Percentiles rank a stretch among this genome's conserved stretches.
phyloP scores from a whole-genome alignment of 1,140 invertebrate genomes.

The Calycopis cecrops region DNA sequence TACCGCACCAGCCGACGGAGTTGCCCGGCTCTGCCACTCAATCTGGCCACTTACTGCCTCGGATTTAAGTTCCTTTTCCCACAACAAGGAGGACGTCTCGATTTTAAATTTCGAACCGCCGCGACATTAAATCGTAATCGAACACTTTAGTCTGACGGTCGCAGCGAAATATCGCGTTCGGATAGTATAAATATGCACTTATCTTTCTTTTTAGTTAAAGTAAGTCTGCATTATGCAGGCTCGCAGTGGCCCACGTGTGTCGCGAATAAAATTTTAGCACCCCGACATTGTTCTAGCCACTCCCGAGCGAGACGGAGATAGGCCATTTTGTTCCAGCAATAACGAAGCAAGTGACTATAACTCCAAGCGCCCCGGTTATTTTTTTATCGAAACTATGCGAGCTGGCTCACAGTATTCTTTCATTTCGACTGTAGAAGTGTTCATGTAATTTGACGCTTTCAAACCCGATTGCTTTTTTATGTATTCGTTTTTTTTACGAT shows the following conservation, averaged over 20 bases:
- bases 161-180: slow-evolving; percentile 61
- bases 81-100: slow-evolving; percentile 24
- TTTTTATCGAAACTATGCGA: slow-evolving; percentile 48
- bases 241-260: slow-evolving; percentile 53
- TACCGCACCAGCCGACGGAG: slow-evolving; percentile 5
- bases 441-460: too few species aligned
- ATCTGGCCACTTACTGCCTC: not conserved
- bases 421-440: slow-evolving; percentile 24
- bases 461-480: too few species aligned
- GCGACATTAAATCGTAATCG: slow-evolving; percentile 74
- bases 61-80: slow-evolving; percentile 14
- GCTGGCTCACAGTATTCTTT: slow-evolving; percentile 33
- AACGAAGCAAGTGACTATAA: slow-evolving; percentile 52
- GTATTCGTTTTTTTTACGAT: too few species aligned
- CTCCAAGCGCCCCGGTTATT: slow-evolving; percentile 38
- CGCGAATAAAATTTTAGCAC: slow-evolving; percentile 71
- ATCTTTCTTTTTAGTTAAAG: slow-evolving; percentile 71
- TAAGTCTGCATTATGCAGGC: slow-evolving; percentile 66
- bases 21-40: not conserved
- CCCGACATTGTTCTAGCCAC: slow-evolving; percentile 49
- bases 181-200: slow-evolving; percentile 70
- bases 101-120: slow-evolving; percentile 48
- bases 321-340: slow-evolving; percentile 52
- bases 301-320: slow-evolving; percentile 40
- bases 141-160: slow-evolving; percentile 67